These are phyloP conservation scores for Syrmaticus mikado DNA, from an alignment of 2,113 vertebrate species.

Conservation along the genomic window DNA sequence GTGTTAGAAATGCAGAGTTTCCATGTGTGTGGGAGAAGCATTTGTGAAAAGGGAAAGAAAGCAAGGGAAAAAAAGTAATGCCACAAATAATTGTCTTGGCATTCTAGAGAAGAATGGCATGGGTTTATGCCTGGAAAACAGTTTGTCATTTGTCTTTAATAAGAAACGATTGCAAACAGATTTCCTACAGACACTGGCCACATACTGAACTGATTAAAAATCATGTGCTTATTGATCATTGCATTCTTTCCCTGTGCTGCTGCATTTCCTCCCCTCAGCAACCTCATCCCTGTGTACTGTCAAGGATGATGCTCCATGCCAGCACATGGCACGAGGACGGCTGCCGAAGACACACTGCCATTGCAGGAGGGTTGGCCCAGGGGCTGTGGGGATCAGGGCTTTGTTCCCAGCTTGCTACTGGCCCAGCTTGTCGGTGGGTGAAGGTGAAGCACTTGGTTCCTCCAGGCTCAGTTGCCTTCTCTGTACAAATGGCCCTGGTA, in stretches of 20 bases:
- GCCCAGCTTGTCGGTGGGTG: neutral
- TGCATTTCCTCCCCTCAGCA: neutral
- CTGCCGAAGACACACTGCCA: neutral
- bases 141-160: slow-evolving; percentile 47
- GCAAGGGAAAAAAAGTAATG: neutral
- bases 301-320: rapidly evolving
- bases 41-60: slow-evolving; percentile 11
- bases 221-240: neutral
- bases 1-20: neutral
- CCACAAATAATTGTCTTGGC: slow-evolving; percentile 10
- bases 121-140: slow-evolving; percentile 48
- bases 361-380: neutral
- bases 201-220: slow-evolving; percentile 34
- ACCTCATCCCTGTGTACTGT: neutral
- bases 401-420: neutral
- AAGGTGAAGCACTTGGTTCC: neutral
- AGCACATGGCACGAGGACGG: neutral
- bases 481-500: rapidly evolving
- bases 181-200: slow-evolving; percentile 39
- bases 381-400: neutral
- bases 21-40: slow-evolving; percentile 39
- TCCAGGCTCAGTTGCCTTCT: neutral
- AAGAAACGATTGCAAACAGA: slow-evolving; percentile 18
- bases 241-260: neutral
- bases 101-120: slow-evolving; percentile 37